A percentile compares a stretch with the other conserved stretches of the same genome.
phyloP scores from a whole-genome alignment of 2,113 vertebrate species.

The Sigmodon hispidus region DNA sequence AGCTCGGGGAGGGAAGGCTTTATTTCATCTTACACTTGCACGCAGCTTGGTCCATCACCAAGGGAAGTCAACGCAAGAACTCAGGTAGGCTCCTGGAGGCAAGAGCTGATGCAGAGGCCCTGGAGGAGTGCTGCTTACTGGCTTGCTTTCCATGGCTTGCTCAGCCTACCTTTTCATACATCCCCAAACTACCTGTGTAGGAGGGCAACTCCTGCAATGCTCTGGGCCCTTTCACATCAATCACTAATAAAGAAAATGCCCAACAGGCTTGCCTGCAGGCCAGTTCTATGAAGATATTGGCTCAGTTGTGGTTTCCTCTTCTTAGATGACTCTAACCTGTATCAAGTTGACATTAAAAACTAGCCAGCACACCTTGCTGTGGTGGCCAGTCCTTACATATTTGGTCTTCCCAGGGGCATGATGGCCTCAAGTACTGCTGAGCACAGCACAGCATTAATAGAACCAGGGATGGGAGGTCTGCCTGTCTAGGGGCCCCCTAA shows the following conservation, averaged over 20 bases:
- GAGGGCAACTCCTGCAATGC: neutral
- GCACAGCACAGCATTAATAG: too few relatives aligned
- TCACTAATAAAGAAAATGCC: neutral
- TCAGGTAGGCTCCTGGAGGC: neutral
- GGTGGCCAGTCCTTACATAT: neutral
- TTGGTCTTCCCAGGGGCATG: neutral
- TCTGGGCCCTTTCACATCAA: neutral
- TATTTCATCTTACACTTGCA: neutral
- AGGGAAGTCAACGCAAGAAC: neutral
- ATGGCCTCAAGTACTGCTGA: neutral
- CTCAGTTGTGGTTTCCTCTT: neutral
- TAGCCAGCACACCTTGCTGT: neutral
- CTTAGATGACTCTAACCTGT: neutral
- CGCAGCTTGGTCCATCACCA: neutral
- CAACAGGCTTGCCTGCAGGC: neutral
- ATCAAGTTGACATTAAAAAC: neutral
- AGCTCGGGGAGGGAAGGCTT: neutral
- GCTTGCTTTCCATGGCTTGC: neutral
- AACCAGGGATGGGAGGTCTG: neutral
- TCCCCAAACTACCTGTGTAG: neutral
- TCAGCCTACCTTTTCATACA: neutral
- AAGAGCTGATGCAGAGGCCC: neutral
- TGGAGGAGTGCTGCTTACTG: neutral
- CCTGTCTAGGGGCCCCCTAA: neutral
- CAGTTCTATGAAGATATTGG: neutral